Evolutionary conservation across 2,797 vertebrate genomes (phyloP).

Genomic region (Calcarius lapponicus): DNA sequence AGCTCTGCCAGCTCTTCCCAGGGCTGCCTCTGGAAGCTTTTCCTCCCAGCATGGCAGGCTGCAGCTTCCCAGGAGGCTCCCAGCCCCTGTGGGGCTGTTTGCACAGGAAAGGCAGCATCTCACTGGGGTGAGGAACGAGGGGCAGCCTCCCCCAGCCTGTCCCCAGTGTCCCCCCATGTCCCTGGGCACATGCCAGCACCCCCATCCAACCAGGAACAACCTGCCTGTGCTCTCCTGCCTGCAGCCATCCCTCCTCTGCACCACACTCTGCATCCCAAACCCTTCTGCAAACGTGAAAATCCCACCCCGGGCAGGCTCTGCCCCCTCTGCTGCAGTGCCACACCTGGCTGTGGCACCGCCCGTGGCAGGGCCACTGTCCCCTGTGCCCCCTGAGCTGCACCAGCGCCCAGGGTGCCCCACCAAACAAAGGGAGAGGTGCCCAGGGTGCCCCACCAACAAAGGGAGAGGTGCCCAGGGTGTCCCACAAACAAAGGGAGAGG

Average conservation of each 20-base stretch:
- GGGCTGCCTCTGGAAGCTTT: not conserved
- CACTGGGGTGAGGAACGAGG: rapidly evolving
- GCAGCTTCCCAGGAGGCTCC: not conserved
- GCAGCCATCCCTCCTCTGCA: not conserved
- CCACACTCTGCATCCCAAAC: not conserved
- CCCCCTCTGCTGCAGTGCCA: rapidly evolving
- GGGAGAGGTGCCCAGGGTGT: rapidly evolving
- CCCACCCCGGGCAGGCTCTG: not conserved
- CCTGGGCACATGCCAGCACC: not conserved
- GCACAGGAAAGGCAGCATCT: not conserved
- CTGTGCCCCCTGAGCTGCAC: rapidly evolving
- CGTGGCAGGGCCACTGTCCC: not conserved
- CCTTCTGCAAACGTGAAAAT: not conserved
- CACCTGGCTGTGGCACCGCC: rapidly evolving
- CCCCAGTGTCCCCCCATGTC: not conserved
- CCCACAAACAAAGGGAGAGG: too few species aligned
- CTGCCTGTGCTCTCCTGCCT: not conserved
- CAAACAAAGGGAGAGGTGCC: rapidly evolving
- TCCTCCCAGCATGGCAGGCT: not conserved
- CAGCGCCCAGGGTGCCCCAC: rapidly evolving
- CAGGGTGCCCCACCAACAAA: not conserved
- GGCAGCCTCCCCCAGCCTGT: not conserved
- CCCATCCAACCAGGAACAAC: not conserved
- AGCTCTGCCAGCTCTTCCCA: not conserved
- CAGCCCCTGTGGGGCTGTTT: not conserved